These are phyloP conservation scores for Pangasianodon gigas DNA, from an alignment of 2,113 vertebrate genomes.

Conservation along the genomic window DNA sequence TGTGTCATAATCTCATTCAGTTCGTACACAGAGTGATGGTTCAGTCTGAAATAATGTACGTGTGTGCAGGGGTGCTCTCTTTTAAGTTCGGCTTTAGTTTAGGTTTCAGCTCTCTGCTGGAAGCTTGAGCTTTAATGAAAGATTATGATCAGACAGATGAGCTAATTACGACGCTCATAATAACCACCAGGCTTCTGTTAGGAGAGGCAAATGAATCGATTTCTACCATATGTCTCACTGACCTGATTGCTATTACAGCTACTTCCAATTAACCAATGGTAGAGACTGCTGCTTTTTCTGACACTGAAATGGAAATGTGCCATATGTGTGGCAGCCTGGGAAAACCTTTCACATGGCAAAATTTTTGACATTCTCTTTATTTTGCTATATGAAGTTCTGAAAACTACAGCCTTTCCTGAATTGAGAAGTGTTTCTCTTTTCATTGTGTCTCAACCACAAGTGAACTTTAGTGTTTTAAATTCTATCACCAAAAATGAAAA, in stretches of 20 bases:
- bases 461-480: neutral
- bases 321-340: neutral
- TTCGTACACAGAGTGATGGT: neutral
- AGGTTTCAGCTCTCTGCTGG: slow-evolving; percentile 2
- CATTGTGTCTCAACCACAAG: neutral
- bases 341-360: slow-evolving; percentile 1
- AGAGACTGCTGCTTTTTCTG: neutral
- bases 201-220: slow-evolving; percentile 40
- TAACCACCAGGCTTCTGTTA: slow-evolving; percentile 38
- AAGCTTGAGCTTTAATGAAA: slow-evolving; percentile 17
- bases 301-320: slow-evolving; percentile 24
- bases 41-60: neutral
- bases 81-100: slow-evolving; percentile 5
- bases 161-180: slow-evolving; percentile 33
- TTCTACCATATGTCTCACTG: slow-evolving; percentile 39
- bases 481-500: neutral
- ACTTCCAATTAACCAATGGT: slow-evolving; percentile 26
- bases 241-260: slow-evolving; percentile 26
- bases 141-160: slow-evolving; percentile 30
- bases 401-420: neutral
- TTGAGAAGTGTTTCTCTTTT: neutral
- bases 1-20: neutral
- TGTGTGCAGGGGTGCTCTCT: neutral
- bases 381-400: neutral
- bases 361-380: neutral